These are phyloP conservation scores for Pygoscelis antarcticus DNA, from an alignment of 2,113 vertebrate genomes.

Conservation along the genomic window DNA sequence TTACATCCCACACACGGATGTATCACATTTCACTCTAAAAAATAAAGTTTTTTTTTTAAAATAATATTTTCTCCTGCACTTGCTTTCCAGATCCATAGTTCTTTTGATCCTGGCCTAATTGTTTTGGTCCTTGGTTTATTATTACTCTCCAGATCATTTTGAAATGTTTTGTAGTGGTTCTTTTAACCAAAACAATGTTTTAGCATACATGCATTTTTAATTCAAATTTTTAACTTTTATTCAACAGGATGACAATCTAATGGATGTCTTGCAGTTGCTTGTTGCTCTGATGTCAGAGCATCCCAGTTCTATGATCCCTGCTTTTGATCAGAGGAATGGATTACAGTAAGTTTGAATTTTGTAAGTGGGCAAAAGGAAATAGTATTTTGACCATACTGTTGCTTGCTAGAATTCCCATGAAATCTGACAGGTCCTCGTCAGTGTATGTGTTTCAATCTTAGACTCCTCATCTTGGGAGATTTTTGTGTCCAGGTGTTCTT, in stretches of 20 bases:
- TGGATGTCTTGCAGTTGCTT: constrained; percentile 95
- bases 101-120: not conserved
- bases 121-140: not conserved
- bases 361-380: not conserved
- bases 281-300: constrained; percentile 98
- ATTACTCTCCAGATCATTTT: not conserved
- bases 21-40: not conserved
- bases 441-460: not conserved
- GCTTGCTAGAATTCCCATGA: not conserved
- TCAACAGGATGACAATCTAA: constrained; percentile 95
- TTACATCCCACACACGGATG: not conserved
- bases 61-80: not conserved
- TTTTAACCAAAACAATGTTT: not conserved
- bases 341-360: constrained; percentile 83
- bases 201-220: not conserved
- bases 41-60: not conserved
- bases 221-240: not conserved
- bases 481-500: not conserved
- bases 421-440: not conserved
- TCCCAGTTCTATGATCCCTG: constrained; percentile 91
- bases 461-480: not conserved
- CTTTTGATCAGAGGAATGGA: constrained; percentile 96
- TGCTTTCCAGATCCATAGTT: not conserved
- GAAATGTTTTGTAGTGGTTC: not conserved
- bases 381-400: not conserved